Evolutionary conservation across 2,888 invertebrate species (phyloP).

Genomic region (Entomobrya multifasciata): DNA sequence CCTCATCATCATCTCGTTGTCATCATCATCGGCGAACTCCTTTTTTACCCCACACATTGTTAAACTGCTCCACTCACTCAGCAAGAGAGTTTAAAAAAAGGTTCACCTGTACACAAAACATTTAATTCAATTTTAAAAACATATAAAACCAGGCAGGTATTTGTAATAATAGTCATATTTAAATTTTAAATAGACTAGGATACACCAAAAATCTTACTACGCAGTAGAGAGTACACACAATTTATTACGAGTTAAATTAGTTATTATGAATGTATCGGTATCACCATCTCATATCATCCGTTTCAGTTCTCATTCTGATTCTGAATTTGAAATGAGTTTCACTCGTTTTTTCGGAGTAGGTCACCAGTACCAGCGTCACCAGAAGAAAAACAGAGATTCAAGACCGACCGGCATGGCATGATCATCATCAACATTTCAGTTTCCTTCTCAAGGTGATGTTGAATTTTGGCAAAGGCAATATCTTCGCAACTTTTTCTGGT

Average conservation of each 20-base stretch:
- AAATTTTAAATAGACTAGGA: no score
- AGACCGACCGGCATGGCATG: slow-evolving; percentile 8
- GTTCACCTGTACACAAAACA: no score
- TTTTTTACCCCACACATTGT: not conserved
- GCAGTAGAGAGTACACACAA: no score
- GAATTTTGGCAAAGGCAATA: not conserved
- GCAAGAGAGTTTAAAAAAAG: no score
- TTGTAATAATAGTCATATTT: no score
- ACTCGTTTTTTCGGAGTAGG: slow-evolving; percentile 24
- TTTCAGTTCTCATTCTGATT: not conserved
- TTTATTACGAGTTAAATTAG: no score
- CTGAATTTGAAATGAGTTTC: slow-evolving; percentile 45
- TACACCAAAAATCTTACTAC: no score
- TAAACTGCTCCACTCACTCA: no score
- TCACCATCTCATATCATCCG: not conserved
- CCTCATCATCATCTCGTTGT: not conserved
- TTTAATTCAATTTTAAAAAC: no score
- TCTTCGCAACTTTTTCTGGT: no score
- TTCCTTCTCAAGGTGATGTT: slow-evolving; percentile 62
- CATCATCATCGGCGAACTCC: not conserved
- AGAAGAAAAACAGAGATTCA: not conserved
- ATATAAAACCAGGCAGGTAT: no score
- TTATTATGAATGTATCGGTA: not conserved
- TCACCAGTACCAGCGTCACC: slow-evolving; percentile 3
- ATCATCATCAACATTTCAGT: slow-evolving; percentile 31